Conservation (phyloP, 2,113 vertebrate species). For the Pseudorasbora parva region DNA sequence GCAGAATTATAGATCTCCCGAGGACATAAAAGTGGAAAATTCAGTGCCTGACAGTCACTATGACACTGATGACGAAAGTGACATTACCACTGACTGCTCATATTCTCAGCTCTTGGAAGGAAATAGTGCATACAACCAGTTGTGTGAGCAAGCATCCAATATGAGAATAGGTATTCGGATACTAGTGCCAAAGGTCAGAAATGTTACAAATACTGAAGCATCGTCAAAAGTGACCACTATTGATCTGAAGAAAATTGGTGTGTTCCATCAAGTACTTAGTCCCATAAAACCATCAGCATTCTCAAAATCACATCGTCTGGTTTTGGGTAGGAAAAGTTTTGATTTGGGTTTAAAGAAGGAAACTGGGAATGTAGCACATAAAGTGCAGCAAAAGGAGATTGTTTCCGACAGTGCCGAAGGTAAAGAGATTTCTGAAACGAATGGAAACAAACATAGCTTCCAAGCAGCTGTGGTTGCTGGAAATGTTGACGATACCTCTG, state of each 20-base stretch:
- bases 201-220: conserved; percentile 8
- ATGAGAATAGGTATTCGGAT: conserved; percentile 38
- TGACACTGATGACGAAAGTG: conserved; percentile 33
- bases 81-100: background rate
- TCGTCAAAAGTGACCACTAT: background rate
- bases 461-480: background rate
- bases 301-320: background rate
- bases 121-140: conserved; percentile 41
- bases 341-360: conserved; percentile 26
- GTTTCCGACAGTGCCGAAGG: background rate
- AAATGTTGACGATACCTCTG: conserved; percentile 17
- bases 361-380: conserved; percentile 26
- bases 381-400: background rate
- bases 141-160: conserved; percentile 46
- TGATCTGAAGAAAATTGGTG: background rate
- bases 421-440: background rate
- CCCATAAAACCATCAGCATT: conserved; percentile 29
- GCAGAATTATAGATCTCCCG: conserved; percentile 58
- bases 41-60: conserved; percentile 21
- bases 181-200: background rate
- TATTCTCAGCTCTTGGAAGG: conserved; percentile 43
- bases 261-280: conserved; percentile 43
- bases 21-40: conserved; percentile 33
- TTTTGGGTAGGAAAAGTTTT: conserved; percentile 37
- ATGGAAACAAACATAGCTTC: background rate